Conservation (phyloP, 2,797 vertebrate genomes). For the Protosalanx chinensis region DNA sequence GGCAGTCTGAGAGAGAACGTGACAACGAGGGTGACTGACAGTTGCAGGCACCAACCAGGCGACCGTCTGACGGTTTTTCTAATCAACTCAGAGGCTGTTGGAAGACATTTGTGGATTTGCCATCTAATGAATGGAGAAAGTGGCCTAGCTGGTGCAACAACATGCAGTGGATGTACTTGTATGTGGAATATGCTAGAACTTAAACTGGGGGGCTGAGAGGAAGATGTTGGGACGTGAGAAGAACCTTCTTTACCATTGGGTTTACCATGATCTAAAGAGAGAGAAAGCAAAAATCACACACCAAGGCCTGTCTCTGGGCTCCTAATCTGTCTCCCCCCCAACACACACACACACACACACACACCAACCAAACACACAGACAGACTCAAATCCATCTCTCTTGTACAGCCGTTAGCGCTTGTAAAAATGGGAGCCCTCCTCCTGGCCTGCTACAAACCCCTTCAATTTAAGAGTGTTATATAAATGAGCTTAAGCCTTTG, state of each 20-base stretch:
- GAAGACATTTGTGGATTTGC: conserved; percentile 4
- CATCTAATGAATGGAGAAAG: conserved; percentile 7
- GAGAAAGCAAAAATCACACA: conserved; percentile 12
- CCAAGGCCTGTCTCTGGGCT: neutral
- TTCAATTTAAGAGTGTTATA: conserved; percentile 61
- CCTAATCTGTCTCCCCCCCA: neutral
- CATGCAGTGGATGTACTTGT: neutral
- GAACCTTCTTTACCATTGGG: conserved; percentile 19
- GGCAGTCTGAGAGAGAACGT: conserved; percentile 76
- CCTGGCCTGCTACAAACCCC: conserved; percentile 39
- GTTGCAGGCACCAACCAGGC: neutral
- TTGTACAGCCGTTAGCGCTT: conserved; percentile 36
- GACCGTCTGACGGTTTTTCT: neutral
- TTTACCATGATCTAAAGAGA: conserved; percentile 17
- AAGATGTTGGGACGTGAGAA: neutral
- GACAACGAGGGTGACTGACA: conserved; percentile 18
- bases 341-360: conserved; percentile 12
- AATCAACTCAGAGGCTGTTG: too few relatives aligned
- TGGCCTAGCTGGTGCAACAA: neutral
- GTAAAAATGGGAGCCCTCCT: conserved; percentile 43
- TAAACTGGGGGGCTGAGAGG: conserved; percentile 7
- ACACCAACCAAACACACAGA: conserved; percentile 18
- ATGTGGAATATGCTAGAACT: conserved; percentile 1
- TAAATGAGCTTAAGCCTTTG: conserved; percentile 70
- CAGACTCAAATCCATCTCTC: neutral